Percentiles rank a stretch among this genome's conserved stretches.
phyloP scores from a whole-genome alignment of 2,113 vertebrate species.

The Stigmatopora argus region DNA sequence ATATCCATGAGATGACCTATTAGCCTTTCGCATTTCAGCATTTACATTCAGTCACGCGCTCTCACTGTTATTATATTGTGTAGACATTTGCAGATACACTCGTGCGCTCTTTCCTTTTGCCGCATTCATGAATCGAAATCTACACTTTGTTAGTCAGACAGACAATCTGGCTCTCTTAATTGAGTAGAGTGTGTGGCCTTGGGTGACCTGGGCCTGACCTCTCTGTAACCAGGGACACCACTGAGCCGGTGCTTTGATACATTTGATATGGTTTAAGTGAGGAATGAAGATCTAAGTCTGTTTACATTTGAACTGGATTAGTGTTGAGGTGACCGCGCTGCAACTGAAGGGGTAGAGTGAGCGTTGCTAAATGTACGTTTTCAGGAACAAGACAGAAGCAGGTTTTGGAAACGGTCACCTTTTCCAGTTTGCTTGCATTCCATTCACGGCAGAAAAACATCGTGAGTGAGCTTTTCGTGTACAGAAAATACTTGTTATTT shows the following conservation, averaged over 20 bases:
- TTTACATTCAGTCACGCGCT: conserved; percentile 59
- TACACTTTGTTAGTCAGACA: conserved; percentile 57
- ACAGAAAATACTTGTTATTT: neutral
- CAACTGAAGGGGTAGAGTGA: conserved; percentile 9
- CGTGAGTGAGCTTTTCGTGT: neutral
- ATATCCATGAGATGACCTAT: conserved; percentile 65
- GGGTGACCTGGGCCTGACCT: conserved; percentile 73
- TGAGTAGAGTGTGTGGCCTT: conserved; percentile 74
- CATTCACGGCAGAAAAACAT: neutral
- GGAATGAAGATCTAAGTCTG: conserved; percentile 79
- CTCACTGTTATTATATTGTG: conserved; percentile 32
- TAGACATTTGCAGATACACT: conserved; percentile 12
- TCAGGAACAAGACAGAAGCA: neutral
- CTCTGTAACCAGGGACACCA: conserved; percentile 74
- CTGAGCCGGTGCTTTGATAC: conserved; percentile 84
- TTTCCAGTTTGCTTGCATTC: neutral
- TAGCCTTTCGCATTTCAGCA: conserved; percentile 60
- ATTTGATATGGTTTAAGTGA: conserved; percentile 86
- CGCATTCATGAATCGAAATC: conserved; percentile 30
- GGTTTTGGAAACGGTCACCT: neutral
- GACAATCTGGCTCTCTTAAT: conserved; percentile 77
- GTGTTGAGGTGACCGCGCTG: conserved; percentile 68
- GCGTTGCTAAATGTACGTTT: neutral
- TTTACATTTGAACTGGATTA: conserved; percentile 81
- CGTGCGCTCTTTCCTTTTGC: conserved; percentile 9